Evolutionary conservation across 2,113 vertebrate genomes (phyloP).

Genomic region (Erythrolamprus reginae): DNA sequence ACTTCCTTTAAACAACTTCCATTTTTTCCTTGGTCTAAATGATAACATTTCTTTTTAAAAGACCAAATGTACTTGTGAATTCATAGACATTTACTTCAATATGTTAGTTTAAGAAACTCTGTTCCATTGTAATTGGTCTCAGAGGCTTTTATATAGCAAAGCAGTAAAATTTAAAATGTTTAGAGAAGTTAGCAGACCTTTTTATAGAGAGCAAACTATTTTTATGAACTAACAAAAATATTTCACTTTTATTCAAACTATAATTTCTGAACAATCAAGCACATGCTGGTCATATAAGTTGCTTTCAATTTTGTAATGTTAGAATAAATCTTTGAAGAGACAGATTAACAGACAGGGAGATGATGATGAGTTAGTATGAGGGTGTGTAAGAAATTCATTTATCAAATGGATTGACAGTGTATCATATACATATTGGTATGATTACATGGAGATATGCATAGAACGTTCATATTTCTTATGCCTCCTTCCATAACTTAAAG

Average conservation of each 20-base stretch:
- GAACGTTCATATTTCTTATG: slow-evolving; percentile 53
- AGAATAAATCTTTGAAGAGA: slow-evolving; percentile 51
- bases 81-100: not conserved
- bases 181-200: not conserved
- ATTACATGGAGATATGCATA: slow-evolving; percentile 56
- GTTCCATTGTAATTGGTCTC: not conserved
- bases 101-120: not conserved
- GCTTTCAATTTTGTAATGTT: slow-evolving; percentile 47
- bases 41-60: not conserved
- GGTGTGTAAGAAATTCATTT: slow-evolving; percentile 64
- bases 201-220: not conserved
- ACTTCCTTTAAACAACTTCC: not conserved
- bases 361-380: slow-evolving; percentile 61
- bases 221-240: not conserved
- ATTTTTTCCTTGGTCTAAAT: not conserved
- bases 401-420: slow-evolving; percentile 53
- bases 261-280: slow-evolving; percentile 16
- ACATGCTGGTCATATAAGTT: slow-evolving; percentile 55
- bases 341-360: slow-evolving; percentile 54
- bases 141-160: not conserved
- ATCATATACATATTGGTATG: slow-evolving; percentile 54
- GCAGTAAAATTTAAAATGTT: not conserved
- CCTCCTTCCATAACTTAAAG: slow-evolving; percentile 31
- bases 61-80: not conserved
- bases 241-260: slow-evolving; percentile 1